Evolutionary conservation across 2,797 vertebrate genomes (phyloP).

Genomic region (Naso thynnoides): DNA sequence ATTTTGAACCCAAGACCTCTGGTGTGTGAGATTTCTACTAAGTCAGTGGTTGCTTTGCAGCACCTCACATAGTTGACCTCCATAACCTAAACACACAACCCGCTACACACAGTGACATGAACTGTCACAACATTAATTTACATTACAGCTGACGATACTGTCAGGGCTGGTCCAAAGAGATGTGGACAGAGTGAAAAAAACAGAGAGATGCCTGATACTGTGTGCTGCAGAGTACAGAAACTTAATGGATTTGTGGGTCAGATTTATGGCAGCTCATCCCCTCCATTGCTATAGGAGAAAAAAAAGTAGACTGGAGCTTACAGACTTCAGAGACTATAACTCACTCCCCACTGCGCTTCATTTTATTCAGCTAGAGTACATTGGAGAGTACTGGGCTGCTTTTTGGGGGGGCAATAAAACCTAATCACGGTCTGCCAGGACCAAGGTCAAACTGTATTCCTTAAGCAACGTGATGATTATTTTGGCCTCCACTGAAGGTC

Average conservation of each 20-base stretch:
- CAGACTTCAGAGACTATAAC: slow-evolving; percentile 67
- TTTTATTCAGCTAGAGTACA: slow-evolving; percentile 69
- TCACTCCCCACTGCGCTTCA: slow-evolving; percentile 49
- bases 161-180: slow-evolving; percentile 1
- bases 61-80: slow-evolving; percentile 16
- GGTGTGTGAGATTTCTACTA: not conserved
- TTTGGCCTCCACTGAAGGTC: slow-evolving; percentile 69
- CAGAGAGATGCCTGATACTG: slow-evolving; percentile 22
- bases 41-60: not conserved
- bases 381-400: slow-evolving; percentile 58
- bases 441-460: slow-evolving; percentile 69
- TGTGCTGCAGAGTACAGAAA: slow-evolving; percentile 49
- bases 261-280: slow-evolving; percentile 75
- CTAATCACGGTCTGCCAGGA: slow-evolving; percentile 71
- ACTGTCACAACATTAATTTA: not conserved
- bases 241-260: slow-evolving; percentile 66
- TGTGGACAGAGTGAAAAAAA: slow-evolving; percentile 2
- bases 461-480: slow-evolving; percentile 62
- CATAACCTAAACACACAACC: not conserved
- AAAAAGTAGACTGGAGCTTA: slow-evolving; percentile 67
- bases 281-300: slow-evolving; percentile 53
- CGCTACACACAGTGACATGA: not conserved
- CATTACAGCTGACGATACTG: not conserved
- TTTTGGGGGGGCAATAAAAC: slow-evolving; percentile 69
- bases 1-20: not conserved